Evolutionary conservation across 2,888 invertebrate species (phyloP), one percentile per base, ranked within the genome.

Genomic region (Ctenicera cuprea): DNA sequence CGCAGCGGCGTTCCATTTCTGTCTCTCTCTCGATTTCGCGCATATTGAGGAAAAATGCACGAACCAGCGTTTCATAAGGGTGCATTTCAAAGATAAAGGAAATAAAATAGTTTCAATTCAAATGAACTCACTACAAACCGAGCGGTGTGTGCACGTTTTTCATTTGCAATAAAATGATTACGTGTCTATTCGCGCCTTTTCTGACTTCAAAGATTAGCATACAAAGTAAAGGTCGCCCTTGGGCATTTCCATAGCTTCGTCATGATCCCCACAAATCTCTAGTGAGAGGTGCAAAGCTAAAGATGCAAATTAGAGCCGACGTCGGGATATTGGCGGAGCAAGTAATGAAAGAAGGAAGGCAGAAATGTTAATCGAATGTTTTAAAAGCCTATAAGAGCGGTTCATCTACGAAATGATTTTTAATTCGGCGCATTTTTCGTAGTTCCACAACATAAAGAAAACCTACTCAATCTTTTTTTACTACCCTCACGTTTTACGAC

Each of bases 81-180:
- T 59, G 67, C 62, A 68, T 66, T 48, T 59, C 57, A 54, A 68
- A 71, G 48, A 68, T 68, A 68, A 67, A 67, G 37, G 69, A 20
- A 69, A 65, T 66, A 50, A 71, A 71, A 74, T 65, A 62, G 67
- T 67, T 71, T 71, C 62, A 64, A 67, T 75, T 75, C 66, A 74
- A 75, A 75, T 71, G 68, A 75, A 68, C 67, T 50, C 30, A 22
- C 18, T 74, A 71, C 70, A 70, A 74, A 74, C 70, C 48, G 48
- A 63, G 64, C 45, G 57, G 54, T 22, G 74, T 38, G 65, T 79
- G 72, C 80, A 78, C 79, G 80, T 80, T 80, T 80, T 80, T 81
- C 80, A 81, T 79, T 80, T 78, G 81, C 79, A 80, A 81, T 81
- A 81, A 82, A 82, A 82, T 81, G 79, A 80, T 82, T 81, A 79